Evolutionary conservation across 2,888 invertebrate genomes (phyloP), one percentile per base, ranked within the genome.

Genomic region (Holacanthella duospinosa): DNA sequence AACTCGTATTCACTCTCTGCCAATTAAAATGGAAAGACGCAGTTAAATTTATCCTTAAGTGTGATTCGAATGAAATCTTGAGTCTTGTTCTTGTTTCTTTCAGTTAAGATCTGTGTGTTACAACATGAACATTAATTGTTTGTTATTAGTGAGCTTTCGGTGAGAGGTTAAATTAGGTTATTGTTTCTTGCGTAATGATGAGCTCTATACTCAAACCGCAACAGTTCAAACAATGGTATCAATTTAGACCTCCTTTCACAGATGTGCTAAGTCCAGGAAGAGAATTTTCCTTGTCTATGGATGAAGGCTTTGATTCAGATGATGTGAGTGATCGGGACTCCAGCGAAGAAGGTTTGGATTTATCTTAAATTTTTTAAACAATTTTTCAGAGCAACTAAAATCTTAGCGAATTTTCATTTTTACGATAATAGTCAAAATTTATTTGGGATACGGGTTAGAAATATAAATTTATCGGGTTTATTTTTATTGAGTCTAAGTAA

Each of bases 231-330:
- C 48, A 48, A 9, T 48, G 48, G 48, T 21, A 48, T 48, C 19
- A 48, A 9, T 21, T 48, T 16, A 9, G 21, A 48, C 48, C 48
- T 48, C 12, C 48, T 68, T 36, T 63, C 75, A 74, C 87, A 66
- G 89, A 89, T 64, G 84, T 91, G 27, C 80, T 91, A 24, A 91
- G 91, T 76, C 91, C 91, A 3, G 89, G 88, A 74, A 68, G 73
- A 44, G 69, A 71, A 12, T 62, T 73, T 16, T 73, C 73, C 6
- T 59, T 73, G 25, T 73, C 73, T 1, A 71, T 71, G 72, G 74
- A 73, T 53, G 92, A 93, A 76, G 89, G 87, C 55, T 86, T 86
- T 67, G 75, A 75, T 59, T 75, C 75, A 59, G 76, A 76, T 66
- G 71, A 73, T 25, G 54, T 72, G 4, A 73, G 71, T 43, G 73